Conservation (phyloP, 2,888 invertebrate genomes). For the Gisinianus flammeolus region DNA sequence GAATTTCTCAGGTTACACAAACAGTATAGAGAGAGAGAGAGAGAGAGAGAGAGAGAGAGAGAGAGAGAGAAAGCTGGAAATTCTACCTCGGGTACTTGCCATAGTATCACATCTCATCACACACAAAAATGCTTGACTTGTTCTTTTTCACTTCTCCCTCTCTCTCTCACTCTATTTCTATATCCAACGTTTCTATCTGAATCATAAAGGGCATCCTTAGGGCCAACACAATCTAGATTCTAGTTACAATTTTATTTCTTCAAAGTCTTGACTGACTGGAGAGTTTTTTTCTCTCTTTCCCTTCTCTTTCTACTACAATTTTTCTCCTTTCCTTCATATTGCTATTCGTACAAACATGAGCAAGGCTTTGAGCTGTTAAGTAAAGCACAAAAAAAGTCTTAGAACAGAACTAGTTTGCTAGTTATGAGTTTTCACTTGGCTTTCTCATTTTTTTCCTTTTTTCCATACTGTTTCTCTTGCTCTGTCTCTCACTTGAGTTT, state of each 20-base stretch:
- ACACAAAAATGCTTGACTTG: neutral
- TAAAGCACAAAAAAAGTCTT: neutral
- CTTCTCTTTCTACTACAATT: neutral
- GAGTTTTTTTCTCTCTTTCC: neutral
- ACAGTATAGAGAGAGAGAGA: neutral
- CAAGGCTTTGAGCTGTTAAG: neutral
- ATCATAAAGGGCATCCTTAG: neutral
- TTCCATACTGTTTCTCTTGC: neutral
- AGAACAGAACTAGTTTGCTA: neutral
- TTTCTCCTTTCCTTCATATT: neutral
- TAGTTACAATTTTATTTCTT: neutral
- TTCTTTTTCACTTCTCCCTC: neutral
- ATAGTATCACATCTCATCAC: neutral
- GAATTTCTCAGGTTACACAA: constrained; percentile 31
- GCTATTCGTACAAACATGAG: neutral
- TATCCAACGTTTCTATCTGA: neutral
- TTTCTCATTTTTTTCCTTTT: neutral
- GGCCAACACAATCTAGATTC: neutral
- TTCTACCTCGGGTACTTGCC: neutral
- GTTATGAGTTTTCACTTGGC: neutral
- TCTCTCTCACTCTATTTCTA: neutral
- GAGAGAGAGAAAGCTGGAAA: neutral
- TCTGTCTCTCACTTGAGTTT: neutral
- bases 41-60: neutral
- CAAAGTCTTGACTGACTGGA: neutral